Conservation (phyloP, 2,888 invertebrate species). For the Synergus laeviventris region DNA sequence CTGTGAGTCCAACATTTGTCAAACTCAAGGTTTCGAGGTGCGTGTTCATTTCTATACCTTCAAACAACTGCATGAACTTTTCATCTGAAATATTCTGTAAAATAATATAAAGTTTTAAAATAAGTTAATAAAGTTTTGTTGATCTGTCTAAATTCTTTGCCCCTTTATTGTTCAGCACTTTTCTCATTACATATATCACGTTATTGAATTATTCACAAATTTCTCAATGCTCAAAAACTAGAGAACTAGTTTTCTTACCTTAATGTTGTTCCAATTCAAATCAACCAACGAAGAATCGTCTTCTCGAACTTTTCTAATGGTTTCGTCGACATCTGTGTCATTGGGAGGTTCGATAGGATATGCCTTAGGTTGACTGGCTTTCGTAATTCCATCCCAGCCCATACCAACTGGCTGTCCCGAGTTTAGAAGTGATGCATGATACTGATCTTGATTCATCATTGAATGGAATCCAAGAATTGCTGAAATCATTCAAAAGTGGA, state of each 20-base stretch:
- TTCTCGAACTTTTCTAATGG: conserved; percentile 91
- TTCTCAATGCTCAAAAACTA: too few relatives aligned
- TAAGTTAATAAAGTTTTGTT: not conserved
- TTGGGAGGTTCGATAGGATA: conserved; percentile 98
- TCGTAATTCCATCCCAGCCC: conserved; percentile 97
- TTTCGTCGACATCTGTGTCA: conserved; percentile 95
- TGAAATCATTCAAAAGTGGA: conserved; percentile 74
- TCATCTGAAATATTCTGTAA: conserved; percentile 96
- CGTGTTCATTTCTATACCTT: conserved; percentile 92
- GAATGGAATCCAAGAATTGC: conserved; percentile 99
- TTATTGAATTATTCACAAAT: too few relatives aligned
- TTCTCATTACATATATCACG: too few relatives aligned
- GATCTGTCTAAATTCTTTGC: too few relatives aligned
- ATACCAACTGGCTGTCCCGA: conserved; percentile 93
- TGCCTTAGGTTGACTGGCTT: conserved; percentile 93
- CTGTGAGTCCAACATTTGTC: conserved; percentile 95
- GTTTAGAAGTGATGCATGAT: conserved; percentile 96
- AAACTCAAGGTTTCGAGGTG: conserved; percentile 93
- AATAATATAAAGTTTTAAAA: conserved; percentile 6
- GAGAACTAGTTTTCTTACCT: conserved; percentile 79
- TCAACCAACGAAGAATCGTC: conserved; percentile 92
- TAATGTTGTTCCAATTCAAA: conserved; percentile 99
- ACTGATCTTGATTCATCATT: conserved; percentile 99
- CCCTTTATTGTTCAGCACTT: too few relatives aligned
- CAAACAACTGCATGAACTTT: conserved; percentile 92